A percentile compares a stretch with the other conserved stretches of the same genome.
Evolutionary conservation across 2,113 vertebrate genomes (phyloP).

Genomic region (Arizona elegans): DNA sequence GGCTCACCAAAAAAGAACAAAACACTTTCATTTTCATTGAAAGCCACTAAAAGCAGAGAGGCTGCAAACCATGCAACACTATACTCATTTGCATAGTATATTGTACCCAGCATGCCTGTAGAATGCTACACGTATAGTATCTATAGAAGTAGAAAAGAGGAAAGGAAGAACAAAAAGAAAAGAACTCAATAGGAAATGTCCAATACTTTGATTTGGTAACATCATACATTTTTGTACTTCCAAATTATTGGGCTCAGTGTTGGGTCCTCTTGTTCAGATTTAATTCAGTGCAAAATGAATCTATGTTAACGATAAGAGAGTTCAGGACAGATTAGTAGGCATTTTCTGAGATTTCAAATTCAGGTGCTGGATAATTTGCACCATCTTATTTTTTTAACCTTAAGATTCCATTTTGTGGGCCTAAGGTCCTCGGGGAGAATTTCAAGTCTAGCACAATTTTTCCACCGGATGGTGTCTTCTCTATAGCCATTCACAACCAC

Average conservation of each 20-base stretch:
- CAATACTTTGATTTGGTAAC: slow-evolving; percentile 47
- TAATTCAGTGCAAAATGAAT: slow-evolving; percentile 18
- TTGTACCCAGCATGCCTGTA: slow-evolving; percentile 82
- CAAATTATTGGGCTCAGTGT: not conserved
- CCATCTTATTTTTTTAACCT: not conserved
- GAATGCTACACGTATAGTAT: slow-evolving; percentile 74
- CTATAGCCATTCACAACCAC: not conserved
- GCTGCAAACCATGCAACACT: slow-evolving; percentile 85
- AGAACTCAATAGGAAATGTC: slow-evolving; percentile 49
- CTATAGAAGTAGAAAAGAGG: slow-evolving; percentile 68
- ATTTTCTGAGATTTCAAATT: slow-evolving; percentile 43
- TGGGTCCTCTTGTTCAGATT: not conserved
- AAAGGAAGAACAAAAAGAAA: slow-evolving; percentile 61
- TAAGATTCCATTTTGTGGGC: not conserved
- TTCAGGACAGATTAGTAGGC: slow-evolving; percentile 22
- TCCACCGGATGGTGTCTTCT: rapidly evolving
- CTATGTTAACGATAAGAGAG: slow-evolving; percentile 15
- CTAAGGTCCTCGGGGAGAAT: rapidly evolving
- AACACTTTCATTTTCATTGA: slow-evolving; percentile 67
- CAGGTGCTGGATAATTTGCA: slow-evolving; percentile 7
- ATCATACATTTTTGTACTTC: slow-evolving; percentile 34
- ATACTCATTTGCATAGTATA: slow-evolving; percentile 90
- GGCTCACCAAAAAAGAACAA: slow-evolving; percentile 84
- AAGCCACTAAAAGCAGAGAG: slow-evolving; percentile 82
- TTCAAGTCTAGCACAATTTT: rapidly evolving